Conservation (phyloP, 2,113 vertebrate species). For the Crocuta crocuta region DNA sequence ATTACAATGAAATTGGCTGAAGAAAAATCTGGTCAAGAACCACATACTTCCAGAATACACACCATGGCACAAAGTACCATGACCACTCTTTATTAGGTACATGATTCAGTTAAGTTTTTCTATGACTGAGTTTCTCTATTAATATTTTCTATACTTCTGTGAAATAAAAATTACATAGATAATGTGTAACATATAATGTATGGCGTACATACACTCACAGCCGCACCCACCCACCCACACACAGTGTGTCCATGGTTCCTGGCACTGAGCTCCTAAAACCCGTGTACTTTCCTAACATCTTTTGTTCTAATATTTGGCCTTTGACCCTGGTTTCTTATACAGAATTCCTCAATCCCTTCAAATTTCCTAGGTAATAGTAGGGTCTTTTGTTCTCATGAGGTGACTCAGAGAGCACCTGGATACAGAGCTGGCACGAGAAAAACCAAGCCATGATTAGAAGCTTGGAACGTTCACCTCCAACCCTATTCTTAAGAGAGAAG, state of each 20-base stretch:
- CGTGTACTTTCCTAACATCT: neutral
- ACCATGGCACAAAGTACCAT: neutral
- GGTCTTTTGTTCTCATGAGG: neutral
- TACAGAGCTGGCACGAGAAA: neutral
- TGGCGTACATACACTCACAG: rapidly evolving
- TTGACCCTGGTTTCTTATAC: neutral
- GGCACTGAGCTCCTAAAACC: neutral
- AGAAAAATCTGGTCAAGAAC: neutral
- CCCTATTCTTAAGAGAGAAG: neutral
- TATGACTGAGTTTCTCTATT: neutral
- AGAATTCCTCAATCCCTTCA: neutral
- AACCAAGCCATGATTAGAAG: neutral
- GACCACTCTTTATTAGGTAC: neutral
- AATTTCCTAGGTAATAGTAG: neutral
- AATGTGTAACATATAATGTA: neutral
- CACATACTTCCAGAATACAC: neutral
- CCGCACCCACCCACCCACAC: too few relatives aligned
- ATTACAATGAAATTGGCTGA: neutral
- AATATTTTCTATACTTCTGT: neutral
- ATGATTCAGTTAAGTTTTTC: neutral
- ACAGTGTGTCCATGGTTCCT: neutral
- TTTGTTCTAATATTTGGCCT: neutral
- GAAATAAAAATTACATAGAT: neutral
- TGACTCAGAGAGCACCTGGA: neutral
- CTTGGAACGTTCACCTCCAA: neutral